Evolutionary conservation across 2,113 vertebrate genomes (phyloP).

Genomic region (Pseudorectes ferrugineus): DNA sequence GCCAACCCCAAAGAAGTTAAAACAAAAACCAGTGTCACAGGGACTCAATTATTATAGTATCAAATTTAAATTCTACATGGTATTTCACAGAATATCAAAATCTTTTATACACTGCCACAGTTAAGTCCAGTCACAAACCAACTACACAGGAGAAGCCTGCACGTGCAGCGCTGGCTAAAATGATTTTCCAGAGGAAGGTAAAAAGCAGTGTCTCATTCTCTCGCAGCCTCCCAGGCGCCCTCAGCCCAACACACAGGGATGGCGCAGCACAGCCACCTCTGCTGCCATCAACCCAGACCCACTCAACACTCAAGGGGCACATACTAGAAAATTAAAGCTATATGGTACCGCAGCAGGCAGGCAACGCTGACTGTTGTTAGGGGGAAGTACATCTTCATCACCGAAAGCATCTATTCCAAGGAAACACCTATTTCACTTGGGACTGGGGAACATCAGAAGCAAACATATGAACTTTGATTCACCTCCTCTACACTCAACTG

Average conservation of each 20-base stretch:
- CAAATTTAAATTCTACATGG: constrained; percentile 73
- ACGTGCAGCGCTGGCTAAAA: constrained; percentile 1
- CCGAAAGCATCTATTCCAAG: not conserved
- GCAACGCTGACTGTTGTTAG: not conserved
- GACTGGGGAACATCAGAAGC: not conserved
- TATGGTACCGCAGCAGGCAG: not conserved
- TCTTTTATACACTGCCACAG: constrained; percentile 66
- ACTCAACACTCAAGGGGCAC: not conserved
- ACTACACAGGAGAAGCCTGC: constrained; percentile 27
- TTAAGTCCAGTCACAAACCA: constrained; percentile 67
- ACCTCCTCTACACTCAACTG: not conserved
- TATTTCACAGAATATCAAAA: constrained; percentile 72
- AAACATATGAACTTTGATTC: not conserved
- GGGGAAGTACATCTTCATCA: not conserved
- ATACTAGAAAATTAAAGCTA: not conserved
- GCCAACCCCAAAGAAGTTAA: constrained; percentile 69
- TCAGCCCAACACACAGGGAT: not conserved
- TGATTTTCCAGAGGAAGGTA: constrained; percentile 2
- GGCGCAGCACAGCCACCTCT: not conserved
- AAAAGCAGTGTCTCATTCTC: constrained; percentile 11
- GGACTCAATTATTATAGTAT: constrained; percentile 71
- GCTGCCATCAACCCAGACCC: not conserved
- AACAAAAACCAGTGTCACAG: constrained; percentile 60
- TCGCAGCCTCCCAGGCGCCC: not conserved
- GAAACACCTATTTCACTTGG: not conserved